These are phyloP conservation scores for Deroplatys truncata DNA, from an alignment of 2,888 invertebrate species.

Conservation along the genomic window DNA sequence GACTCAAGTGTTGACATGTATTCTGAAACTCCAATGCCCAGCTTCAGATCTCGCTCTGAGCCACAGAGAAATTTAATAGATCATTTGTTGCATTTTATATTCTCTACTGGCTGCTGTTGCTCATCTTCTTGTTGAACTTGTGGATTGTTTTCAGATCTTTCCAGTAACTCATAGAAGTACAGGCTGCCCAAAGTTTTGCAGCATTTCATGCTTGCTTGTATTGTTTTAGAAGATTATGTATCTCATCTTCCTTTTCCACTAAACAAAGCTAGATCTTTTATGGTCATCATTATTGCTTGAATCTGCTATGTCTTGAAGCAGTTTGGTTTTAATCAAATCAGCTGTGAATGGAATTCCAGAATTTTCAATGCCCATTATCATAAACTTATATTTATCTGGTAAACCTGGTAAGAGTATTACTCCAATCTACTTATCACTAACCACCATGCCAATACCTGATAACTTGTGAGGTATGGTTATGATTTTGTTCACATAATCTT, in stretches of 20 bases:
- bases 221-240: neutral
- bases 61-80: conserved; percentile 62
- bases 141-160: conserved; percentile 40
- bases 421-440: no score
- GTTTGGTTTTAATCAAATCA: no score
- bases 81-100: conserved; percentile 51
- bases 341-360: no score
- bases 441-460: no score
- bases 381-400: no score
- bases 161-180: conserved; percentile 43
- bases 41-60: conserved; percentile 64
- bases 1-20: conserved; percentile 30
- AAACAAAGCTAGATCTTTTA: no score
- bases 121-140: conserved; percentile 37
- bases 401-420: no score
- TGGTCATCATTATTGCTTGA: no score
- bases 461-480: no score
- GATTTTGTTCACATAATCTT: no score
- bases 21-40: conserved; percentile 47
- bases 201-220: conserved; percentile 31
- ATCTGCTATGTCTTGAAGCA: no score
- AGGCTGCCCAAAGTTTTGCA: conserved; percentile 42
- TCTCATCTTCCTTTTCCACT: neutral
- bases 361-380: no score
- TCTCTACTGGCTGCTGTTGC: conserved; percentile 14